Conservation (phyloP, 1,140 invertebrate species). For the Leptoteleia sp. region DNA sequence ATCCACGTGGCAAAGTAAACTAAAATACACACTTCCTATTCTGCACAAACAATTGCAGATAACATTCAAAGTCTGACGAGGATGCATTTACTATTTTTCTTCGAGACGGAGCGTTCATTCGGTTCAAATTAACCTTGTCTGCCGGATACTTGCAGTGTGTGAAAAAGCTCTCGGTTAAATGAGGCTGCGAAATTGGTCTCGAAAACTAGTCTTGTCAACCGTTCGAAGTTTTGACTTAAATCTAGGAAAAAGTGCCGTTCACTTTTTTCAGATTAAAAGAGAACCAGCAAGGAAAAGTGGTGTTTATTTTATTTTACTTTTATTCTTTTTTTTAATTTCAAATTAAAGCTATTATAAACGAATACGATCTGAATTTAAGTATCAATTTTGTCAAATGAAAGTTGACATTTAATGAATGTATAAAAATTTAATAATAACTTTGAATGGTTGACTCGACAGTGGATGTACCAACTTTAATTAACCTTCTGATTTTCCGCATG, state of each 20-base stretch:
- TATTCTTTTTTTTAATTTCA: no score
- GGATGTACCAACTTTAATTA: no score
- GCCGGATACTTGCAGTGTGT: constrained; percentile 13
- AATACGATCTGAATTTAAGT: no score
- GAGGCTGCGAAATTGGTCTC: constrained; percentile 4
- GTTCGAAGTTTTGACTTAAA: not conserved
- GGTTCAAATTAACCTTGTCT: constrained; percentile 5
- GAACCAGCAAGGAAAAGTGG: no score
- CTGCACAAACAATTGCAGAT: not conserved
- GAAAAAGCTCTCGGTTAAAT: constrained; percentile 6
- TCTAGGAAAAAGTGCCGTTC: not conserved
- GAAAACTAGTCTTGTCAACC: constrained; percentile 2
- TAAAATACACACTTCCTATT: not conserved
- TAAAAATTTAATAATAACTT: no score
- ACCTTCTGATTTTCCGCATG: no score
- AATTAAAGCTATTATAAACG: no score
- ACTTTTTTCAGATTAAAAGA: no score
- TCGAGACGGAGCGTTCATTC: not conserved
- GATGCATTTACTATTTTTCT: not conserved
- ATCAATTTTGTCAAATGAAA: no score
- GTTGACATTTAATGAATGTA: no score
- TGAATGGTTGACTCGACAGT: no score
- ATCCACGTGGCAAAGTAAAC: not conserved
- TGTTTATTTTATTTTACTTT: no score
- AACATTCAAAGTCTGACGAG: not conserved